phyloP scores from a whole-genome alignment of 2,113 vertebrate genomes.

The Passer montanus region DNA sequence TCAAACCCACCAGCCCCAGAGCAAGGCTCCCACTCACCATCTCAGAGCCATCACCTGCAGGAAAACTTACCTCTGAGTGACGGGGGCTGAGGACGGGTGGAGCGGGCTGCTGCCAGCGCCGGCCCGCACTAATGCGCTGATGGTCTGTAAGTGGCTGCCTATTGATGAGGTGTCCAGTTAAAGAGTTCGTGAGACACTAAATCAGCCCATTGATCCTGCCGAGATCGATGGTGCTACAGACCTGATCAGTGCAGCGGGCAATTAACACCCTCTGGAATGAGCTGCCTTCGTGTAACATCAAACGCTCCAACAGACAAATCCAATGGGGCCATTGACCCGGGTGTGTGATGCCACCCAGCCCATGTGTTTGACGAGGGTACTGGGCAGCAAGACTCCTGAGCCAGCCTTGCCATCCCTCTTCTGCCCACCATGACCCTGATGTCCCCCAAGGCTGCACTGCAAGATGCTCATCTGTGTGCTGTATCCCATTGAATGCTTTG shows the following conservation, averaged over 20 bases:
- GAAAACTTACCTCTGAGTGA: conserved; percentile 57
- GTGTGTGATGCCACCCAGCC: not conserved
- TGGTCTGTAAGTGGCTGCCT: conserved; percentile 79
- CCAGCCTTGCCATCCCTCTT: not conserved
- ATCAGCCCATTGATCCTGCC: conserved; percentile 85
- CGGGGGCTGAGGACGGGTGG: not conserved
- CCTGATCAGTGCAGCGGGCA: conserved; percentile 73
- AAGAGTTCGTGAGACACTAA: conserved; percentile 86
- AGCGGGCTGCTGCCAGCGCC: not conserved
- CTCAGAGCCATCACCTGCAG: not conserved
- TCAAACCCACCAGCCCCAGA: not conserved
- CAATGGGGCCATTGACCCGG: conserved; percentile 60
- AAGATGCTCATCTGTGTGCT: not conserved
- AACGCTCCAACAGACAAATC: conserved; percentile 73
- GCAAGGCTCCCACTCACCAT: not conserved
- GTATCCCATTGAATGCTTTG: rapidly evolving
- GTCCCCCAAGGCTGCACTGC: not conserved
- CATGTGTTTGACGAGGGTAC: rapidly evolving
- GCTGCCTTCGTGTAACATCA: conserved; percentile 71
- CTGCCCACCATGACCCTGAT: rapidly evolving
- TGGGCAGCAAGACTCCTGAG: not conserved
- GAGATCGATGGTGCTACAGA: conserved; percentile 83
- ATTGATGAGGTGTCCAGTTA: conserved; percentile 84
- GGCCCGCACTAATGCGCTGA: conserved; percentile 29
- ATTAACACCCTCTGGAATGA: conserved; percentile 76